A percentile compares a stretch with the other conserved stretches of the same genome.
phyloP scores from a whole-genome alignment of 2,113 vertebrate genomes.

The Pao palembangensis region DNA sequence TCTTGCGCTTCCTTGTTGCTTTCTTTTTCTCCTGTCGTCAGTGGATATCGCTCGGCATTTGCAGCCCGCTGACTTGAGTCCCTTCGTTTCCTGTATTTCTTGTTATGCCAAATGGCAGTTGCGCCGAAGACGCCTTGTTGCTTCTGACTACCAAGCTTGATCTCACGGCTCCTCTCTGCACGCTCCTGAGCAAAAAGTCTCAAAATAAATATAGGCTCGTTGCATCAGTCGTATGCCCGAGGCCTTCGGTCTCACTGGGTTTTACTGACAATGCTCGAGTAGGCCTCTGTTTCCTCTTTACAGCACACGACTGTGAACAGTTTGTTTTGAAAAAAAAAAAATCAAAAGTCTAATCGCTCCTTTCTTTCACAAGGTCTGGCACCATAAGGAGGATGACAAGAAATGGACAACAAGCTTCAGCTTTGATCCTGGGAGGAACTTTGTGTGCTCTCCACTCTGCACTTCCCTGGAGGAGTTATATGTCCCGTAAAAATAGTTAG shows the following conservation, averaged over 20 bases:
- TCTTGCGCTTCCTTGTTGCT: constrained; percentile 54
- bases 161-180: constrained; percentile 15
- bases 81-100: constrained; percentile 80
- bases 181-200: constrained; percentile 8
- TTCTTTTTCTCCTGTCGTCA: constrained; percentile 25
- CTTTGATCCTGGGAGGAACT: constrained; percentile 56
- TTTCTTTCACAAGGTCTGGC: constrained; percentile 57
- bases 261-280: constrained; percentile 28
- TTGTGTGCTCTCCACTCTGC: constrained; percentile 53
- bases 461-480: constrained; percentile 61
- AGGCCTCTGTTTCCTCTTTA: constrained; percentile 66
- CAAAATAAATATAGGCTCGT: not conserved
- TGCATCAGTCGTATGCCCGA: too few species aligned
- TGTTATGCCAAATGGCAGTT: constrained; percentile 70
- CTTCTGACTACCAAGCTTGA: constrained; percentile 13
- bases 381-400: constrained; percentile 54
- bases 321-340: not conserved
- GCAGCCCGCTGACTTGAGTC: constrained; percentile 40
- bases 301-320: constrained; percentile 29
- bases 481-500: constrained; percentile 56
- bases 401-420: constrained; percentile 52
- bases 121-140: constrained; percentile 47
- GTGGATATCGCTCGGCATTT: constrained; percentile 51
- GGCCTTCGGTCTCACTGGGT: constrained; percentile 3
- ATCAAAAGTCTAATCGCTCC: constrained; percentile 22